phyloP scores from a whole-genome alignment of 2,888 invertebrate genomes.

The Hirtodrosophila confusa region DNA sequence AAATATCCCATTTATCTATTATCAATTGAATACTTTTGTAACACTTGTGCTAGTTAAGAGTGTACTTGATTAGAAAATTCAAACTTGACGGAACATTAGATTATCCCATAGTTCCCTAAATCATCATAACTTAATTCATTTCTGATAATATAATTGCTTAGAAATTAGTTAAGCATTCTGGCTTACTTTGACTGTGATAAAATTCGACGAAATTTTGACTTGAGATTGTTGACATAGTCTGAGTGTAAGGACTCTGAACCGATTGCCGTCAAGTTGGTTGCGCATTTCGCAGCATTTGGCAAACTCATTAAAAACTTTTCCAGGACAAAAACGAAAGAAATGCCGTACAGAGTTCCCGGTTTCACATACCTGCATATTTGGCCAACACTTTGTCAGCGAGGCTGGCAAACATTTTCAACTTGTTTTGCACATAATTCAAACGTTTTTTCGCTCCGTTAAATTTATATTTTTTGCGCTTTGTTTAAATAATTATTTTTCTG shows the following conservation, averaged over 20 bases:
- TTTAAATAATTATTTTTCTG: constrained; percentile 58
- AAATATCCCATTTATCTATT: no score
- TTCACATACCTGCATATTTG: constrained; percentile 51
- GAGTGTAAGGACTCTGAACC: constrained; percentile 28
- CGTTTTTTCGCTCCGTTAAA: constrained; percentile 41
- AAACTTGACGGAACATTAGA: no score
- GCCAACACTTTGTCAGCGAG: constrained; percentile 45
- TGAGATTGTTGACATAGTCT: constrained; percentile 16
- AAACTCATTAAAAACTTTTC: constrained; percentile 81
- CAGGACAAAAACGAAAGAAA: constrained; percentile 26
- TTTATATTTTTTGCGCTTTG: constrained; percentile 35
- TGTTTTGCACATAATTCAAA: constrained; percentile 55
- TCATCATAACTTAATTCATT: no score
- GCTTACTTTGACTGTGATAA: background rate
- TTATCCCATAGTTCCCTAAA: no score
- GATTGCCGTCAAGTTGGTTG: constrained; percentile 36
- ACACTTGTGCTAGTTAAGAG: no score
- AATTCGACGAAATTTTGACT: no score
- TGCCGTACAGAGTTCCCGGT: constrained; percentile 28
- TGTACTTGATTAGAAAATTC: no score
- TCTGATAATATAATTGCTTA: no score
- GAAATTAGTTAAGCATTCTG: background rate
- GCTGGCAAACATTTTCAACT: constrained; percentile 54
- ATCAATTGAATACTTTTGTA: no score
- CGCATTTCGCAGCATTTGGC: constrained; percentile 67